A percentile compares a stretch with the other conserved stretches of the same genome.
Conservation (phyloP, 2,113 vertebrate genomes). For the Pelecanus crispus region DNA sequence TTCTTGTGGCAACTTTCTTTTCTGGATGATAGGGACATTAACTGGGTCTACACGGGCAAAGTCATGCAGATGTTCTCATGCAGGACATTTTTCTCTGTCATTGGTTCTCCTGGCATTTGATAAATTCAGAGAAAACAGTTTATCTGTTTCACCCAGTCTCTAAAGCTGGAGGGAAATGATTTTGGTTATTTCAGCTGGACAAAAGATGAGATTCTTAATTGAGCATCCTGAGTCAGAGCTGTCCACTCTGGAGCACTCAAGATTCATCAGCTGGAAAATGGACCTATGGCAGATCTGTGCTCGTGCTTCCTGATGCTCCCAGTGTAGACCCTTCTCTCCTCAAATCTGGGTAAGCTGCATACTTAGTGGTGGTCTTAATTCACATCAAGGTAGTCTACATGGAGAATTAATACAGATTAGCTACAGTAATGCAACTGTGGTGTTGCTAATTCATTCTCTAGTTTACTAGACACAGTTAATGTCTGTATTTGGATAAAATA, state of each 20-base stretch:
- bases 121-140: neutral
- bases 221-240: neutral
- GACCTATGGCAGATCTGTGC: neutral
- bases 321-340: neutral
- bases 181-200: neutral
- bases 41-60: neutral
- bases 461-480: neutral
- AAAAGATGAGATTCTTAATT: neutral
- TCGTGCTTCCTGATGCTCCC: neutral
- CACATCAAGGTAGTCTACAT: neutral
- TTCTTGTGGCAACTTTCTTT: neutral
- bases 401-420: neutral
- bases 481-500: neutral
- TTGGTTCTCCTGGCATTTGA: neutral
- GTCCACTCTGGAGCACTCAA: neutral
- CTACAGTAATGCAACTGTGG: neutral
- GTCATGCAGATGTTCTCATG: neutral
- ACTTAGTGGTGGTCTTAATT: neutral
- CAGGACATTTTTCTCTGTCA: neutral
- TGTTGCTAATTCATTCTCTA: neutral
- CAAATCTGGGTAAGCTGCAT: neutral
- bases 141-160: neutral
- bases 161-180: neutral
- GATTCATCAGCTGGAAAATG: neutral
- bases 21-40: neutral